Base-by-base conservation (phyloP, 2,113 vertebrate species). In the Pomatorhinus ruficollis region DNA sequence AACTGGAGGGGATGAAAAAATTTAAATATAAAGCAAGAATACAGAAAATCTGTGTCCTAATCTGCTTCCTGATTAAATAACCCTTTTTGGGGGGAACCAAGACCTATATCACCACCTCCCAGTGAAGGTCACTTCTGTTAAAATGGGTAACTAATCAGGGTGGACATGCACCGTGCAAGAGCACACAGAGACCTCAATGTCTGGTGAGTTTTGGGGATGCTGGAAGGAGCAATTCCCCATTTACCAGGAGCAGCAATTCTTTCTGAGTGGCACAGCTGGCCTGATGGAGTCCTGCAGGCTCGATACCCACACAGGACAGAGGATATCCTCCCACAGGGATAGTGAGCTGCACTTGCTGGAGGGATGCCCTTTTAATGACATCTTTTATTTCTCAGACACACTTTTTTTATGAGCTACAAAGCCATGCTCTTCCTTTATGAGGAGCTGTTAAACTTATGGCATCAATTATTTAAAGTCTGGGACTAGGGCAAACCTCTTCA, bases 391-490 rank as follows among this genome's bases (percentile, higher is more conserved):
- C 60, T 80, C 68, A 66, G 47, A 47, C 18, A 52, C 16, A 40
- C 6, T 6, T 72, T 56, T 54, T 88, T 84, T 52, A 90, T 28
- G 50, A 95, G 54, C 50, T 86, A 87, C 66, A 70, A 81, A 83
- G 68, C 40, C 53, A 49, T 25, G 22, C 37, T 80, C 40, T 83
- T 86, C 53, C 50, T 83, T 93, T 88, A 83, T 44, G 45, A 81
- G 45, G 27, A 93, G 35, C n/a, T 87, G 47, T 44, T 77, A 76
- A 82, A 88, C 70, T 88, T 52, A 57, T 0, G 7, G 60, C 44
- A 91, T 91, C 68, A 84, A 65, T 86, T 95, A 90, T 87, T 96
- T 68, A 81, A 89, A 83, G 76, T 47, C 31, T 91, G 60, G 12
- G 50, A 81, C 54, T 23, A 63, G 15, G 33, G 30, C 10, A 94